Base-by-base conservation (phyloP, 2,888 invertebrate genomes). In the Allophyes oxyacanthae region DNA sequence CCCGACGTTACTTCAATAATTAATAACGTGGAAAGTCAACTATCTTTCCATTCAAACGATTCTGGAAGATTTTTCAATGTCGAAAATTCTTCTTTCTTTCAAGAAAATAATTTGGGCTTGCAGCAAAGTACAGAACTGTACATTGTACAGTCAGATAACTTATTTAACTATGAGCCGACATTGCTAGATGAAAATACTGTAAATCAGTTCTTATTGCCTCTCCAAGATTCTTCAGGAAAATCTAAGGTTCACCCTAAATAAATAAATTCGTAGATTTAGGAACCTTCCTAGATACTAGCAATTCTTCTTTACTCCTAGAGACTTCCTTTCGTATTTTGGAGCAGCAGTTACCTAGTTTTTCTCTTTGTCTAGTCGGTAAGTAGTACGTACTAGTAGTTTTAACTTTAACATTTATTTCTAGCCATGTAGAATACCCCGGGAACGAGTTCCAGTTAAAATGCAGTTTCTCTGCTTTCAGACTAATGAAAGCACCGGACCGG, bases 111-210 rank as follows among this genome's bases (percentile, higher is more conserved):
- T 51, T 49, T 55, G 34, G 73, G 60, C 54, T 43, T 46, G n/a
- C 73, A 77, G 32, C 67, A 74, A 46, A 86, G 81, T 49, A 75
- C 82, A 0, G 88, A 84, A 64, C 60, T 87, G 2, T 87, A 79
- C 41, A 75, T 89, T 15, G 77, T 89, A 33, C 88, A 87, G 49
- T 58, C 87, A 1, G 91, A 93, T 33, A 88, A 81, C 63, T 72
- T 87, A 37, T 81, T 90, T 34, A 91, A 86, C 63, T 89, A 87
- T 64, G 91, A 89, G 71, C 87, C 93, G 26, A 89, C 85, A 36
- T 75, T 93, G 33, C 74, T 93, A 33, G 93, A 93, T 69, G 93
- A 93, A 49, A 91, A 88, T 66, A 92, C 89, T 13, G 91, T 93
- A 5, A 91, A 92, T 53, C 90, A 93, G 64, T 93, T 93, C 76